Evolutionary conservation across 2,797 vertebrate genomes (phyloP).

Genomic region (Mormyrops boulengeri): DNA sequence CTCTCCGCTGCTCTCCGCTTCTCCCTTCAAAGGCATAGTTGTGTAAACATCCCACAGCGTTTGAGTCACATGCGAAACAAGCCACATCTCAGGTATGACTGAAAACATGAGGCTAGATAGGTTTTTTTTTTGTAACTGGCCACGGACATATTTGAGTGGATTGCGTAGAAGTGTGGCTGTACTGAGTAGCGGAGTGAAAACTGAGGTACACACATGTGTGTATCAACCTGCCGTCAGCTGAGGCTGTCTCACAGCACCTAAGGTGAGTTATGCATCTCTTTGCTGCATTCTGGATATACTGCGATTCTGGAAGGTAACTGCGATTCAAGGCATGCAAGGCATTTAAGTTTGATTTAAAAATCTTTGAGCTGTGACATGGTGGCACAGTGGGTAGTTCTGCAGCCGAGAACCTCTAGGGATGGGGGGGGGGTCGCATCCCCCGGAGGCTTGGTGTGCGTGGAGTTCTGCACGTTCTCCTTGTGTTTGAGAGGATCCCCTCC

Average conservation of each 20-base stretch:
- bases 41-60: not conserved
- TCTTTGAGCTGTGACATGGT: not conserved
- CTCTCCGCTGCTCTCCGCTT: not conserved
- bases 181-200: constrained; percentile 1
- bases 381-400: not conserved
- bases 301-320: not conserved
- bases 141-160: not conserved
- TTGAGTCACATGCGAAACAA: not conserved
- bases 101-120: not conserved
- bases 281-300: not conserved
- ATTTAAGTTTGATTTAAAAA: not conserved
- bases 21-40: not conserved
- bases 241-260: not conserved
- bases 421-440: not conserved
- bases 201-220: not conserved
- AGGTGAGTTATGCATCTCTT: not conserved
- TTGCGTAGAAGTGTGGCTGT: not conserved
- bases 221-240: not conserved
- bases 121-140: no score
- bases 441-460: not conserved
- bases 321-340: not conserved
- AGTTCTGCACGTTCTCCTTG: not conserved
- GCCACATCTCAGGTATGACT: not conserved
- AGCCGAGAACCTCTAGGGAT: not conserved
- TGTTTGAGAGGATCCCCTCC: not conserved